Base-by-base conservation (phyloP, 2,888 invertebrate species). In the Volucella bombylans region DNA sequence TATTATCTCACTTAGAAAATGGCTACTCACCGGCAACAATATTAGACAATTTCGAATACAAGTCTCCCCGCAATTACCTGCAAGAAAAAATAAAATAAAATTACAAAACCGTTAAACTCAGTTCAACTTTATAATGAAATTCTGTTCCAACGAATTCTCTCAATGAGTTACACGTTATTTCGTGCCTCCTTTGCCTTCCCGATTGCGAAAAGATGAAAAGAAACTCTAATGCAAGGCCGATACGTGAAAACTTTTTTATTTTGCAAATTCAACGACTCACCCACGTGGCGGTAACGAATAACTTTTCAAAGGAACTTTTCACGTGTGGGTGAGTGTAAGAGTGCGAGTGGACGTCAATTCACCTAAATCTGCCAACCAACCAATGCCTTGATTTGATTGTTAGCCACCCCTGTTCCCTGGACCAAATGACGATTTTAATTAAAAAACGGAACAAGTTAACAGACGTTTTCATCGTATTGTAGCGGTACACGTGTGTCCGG, bases 101-200 rank as follows among this genome's bases (percentile, higher is more conserved):
- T 52, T 14, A 8, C 57, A 52, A 74, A 67, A 68, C 31, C 4
- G 31, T 31, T 31, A 31, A 31, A 1, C 49, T 78, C 15, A 62
- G 39, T 52, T 31, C 78, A 82, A 78, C 50, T 82, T 76, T 73
- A 14, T 62, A 82, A 82, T 78, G 57, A 73, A 78, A 73, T 82
- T 18, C 31, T 11, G 11, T 49, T 43, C 43, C 15, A 61, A 38
- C 61, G 41, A 68, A 59, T 23, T 23, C 15, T 10, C 18, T 15
- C 18, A 55, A 49, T 57, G 18, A 23, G 18, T 23, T 23, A 3
- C 18, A 23, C 18, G 3, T 23, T 23, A 23, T 23, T 23, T 23
- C 55, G 50, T 15, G 1, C 54, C 38, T 15, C n/a, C 1, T 38
- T 12, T 14, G 10, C 45, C 57, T 12, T 8, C 69, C 10, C 69